Base-by-base conservation (phyloP, 1,140 invertebrate genomes). In the Octopus bimaculoides region DNA sequence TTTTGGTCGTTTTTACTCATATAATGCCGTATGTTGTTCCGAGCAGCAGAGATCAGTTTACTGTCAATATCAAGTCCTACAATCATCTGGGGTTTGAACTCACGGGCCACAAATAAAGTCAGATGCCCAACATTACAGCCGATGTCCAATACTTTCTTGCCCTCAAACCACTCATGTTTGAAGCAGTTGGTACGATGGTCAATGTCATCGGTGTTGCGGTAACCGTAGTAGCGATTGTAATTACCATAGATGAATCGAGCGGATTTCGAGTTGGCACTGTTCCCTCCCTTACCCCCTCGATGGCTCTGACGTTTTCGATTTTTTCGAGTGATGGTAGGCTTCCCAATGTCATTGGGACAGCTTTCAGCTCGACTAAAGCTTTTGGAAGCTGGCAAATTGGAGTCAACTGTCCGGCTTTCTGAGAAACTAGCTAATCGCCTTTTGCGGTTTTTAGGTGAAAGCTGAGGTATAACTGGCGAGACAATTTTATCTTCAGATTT, bases 81-180 rank as follows among this genome's bases (percentile, higher is more conserved):
- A 79, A 99, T 94, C 84, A 94, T 94, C 78, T 93, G 93, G 4
- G 97, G 96, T 55, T 93, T 91, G 87, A 96, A 94, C 85, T 97
- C 94, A 82, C 95, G 92, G 0, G 96, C 98, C 76, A 99, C 92
- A 3, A 89, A 86, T 9, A 94, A 85, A 4, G 97, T 98, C 75
- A 99, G 93, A 88, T 98, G 95, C 4, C 98, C 98, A 83, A 97
- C 95, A 92, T 99, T 99, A 89, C 98, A 99, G 10, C 98, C 98
- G 87, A 99, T 96, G 87, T 99, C 98, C 69, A 99, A 91, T 52
- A 99, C 94, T 90, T 97, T 95, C 90, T 97, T 98, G 14, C 94
- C 93, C 81, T 93, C 91, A 89, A 99, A 98, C 87, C 98, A 92
- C 84, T 97, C 94, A 73, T 92, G 91, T 82, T 95, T 93, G 81